These are phyloP conservation scores for Drosophila sturtevanti DNA, from an alignment of 1,140 invertebrate species.

Conservation along the genomic window DNA sequence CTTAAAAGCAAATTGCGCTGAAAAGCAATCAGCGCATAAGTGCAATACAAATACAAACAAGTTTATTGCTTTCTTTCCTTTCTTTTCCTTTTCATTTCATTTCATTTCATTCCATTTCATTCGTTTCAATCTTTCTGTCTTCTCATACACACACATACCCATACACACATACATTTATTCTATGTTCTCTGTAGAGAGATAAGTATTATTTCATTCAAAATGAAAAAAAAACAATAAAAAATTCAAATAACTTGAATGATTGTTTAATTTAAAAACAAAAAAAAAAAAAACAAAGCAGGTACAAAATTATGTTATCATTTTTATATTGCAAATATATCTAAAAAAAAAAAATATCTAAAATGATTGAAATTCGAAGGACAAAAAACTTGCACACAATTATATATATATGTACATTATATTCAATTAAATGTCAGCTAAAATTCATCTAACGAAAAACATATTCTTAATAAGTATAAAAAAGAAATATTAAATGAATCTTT, in stretches of 20 bases:
- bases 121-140: neutral
- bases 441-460: too few species aligned
- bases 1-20: constrained; percentile 69
- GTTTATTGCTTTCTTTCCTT: constrained; percentile 63
- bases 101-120: neutral
- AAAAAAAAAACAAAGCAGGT: neutral
- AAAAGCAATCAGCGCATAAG: constrained; percentile 69
- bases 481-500: too few species aligned
- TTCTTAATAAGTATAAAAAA: too few species aligned
- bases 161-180: too few species aligned
- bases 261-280: neutral
- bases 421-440: too few species aligned
- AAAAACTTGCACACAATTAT: too few species aligned
- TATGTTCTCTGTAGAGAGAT: neutral
- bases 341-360: too few species aligned
- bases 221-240: neutral
- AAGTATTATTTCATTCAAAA: neutral
- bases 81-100: constrained; percentile 19
- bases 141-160: too few species aligned
- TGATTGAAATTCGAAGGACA: too few species aligned
- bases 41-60: constrained; percentile 71
- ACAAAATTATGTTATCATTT: neutral
- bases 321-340: too few species aligned
- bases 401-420: too few species aligned
- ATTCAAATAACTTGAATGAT: neutral